A percentile compares a stretch with the other conserved stretches of the same genome.
Evolutionary conservation across 2,113 vertebrate genomes (phyloP).

Genomic region (Lasiurus borealis): DNA sequence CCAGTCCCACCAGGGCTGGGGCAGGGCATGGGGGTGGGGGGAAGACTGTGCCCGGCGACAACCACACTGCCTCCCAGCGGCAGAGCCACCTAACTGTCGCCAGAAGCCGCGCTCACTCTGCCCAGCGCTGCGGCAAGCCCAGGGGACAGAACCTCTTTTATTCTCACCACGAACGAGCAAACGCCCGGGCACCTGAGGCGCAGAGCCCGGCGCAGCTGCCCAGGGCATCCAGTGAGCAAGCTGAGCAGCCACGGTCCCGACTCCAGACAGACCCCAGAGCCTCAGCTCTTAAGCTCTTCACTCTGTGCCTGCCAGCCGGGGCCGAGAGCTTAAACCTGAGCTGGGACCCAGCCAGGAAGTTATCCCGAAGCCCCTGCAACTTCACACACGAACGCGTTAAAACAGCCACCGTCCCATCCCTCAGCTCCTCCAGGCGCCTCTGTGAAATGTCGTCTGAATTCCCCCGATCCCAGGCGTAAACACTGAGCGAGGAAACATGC

Average conservation of each 20-base stretch:
- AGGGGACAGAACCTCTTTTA: accelerated
- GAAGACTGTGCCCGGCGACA: accelerated
- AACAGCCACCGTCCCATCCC: not conserved
- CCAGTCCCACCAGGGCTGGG: not conserved
- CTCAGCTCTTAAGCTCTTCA: not conserved
- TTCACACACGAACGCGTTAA: not conserved
- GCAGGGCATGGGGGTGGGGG: not conserved
- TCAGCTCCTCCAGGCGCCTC: not conserved
- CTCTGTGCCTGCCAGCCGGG: not conserved
- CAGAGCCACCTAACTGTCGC: accelerated
- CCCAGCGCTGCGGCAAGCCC: not conserved
- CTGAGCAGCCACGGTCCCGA: not conserved
- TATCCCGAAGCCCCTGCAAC: accelerated
- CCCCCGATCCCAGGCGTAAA: not conserved
- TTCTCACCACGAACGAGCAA: not conserved
- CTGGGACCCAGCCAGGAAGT: not conserved
- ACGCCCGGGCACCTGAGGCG: not conserved
- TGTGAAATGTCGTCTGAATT: not conserved
- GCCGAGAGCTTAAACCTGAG: not conserved
- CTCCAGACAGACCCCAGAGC: not conserved
- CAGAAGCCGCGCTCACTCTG: accelerated
- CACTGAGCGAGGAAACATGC: not conserved
- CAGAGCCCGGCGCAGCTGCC: not conserved
- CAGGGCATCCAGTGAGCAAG: not conserved
- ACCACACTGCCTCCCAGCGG: accelerated